A percentile compares a stretch with the other conserved stretches of the same genome.
phyloP scores from a whole-genome alignment of 92 coral and sea anemone species.

The Bergia puertoricense region DNA sequence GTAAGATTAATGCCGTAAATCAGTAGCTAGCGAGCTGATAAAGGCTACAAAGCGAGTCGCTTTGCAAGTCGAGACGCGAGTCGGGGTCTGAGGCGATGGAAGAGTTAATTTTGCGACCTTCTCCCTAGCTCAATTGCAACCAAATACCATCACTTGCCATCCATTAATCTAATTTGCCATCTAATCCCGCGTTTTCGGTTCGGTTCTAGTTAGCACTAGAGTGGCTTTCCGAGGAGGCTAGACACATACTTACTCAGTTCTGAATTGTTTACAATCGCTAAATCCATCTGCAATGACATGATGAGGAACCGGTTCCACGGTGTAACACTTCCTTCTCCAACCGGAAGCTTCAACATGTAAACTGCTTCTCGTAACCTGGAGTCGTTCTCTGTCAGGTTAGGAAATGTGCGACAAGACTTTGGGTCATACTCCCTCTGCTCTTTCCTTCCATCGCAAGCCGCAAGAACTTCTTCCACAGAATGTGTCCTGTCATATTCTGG shows the following conservation, averaged over 20 bases:
- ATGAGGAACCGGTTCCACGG: conserved; percentile 25
- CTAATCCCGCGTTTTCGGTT: no score
- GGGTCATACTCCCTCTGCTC: not conserved
- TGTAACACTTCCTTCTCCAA: not conserved
- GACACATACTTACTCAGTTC: not conserved
- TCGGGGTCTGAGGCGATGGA: no score
- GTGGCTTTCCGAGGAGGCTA: no score
- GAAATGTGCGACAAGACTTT: conserved; percentile 19
- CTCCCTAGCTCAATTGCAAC: no score
- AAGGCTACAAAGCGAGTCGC: no score
- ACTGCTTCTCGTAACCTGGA: not conserved
- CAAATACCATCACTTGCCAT: no score
- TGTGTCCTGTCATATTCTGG: conserved; percentile 26
- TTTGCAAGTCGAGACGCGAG: no score
- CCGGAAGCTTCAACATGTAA: conserved; percentile 2
- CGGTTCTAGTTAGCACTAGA: no score
- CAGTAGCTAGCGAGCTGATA: no score
- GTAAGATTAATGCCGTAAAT: no score
- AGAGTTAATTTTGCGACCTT: no score
- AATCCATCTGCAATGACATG: conserved; percentile 27
- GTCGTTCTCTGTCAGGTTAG: conserved; percentile 16
- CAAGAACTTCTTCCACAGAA: conserved; percentile 2
- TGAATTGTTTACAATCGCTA: not conserved
- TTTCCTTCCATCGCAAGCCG: conserved; percentile 18
- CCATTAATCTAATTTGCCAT: no score